A percentile compares a stretch with the other conserved stretches of the same genome.
phyloP scores from a whole-genome alignment of 2,113 vertebrate genomes.

The Gnathonemus longibarbis region DNA sequence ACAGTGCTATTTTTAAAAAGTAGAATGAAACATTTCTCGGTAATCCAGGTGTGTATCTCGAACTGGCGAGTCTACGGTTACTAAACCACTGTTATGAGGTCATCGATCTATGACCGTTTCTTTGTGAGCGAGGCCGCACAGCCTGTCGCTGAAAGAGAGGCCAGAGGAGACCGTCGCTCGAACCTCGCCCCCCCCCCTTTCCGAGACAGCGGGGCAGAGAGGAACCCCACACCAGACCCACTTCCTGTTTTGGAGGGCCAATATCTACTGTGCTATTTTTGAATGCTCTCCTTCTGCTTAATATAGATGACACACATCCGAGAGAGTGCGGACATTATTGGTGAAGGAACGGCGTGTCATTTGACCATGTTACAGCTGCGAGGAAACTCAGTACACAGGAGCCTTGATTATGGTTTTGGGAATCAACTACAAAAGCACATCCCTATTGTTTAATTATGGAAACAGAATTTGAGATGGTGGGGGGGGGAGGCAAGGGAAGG shows the following conservation, averaged over 20 bases:
- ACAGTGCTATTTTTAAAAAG: neutral
- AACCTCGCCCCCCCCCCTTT: neutral
- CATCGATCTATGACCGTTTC: slow-evolving; percentile 17
- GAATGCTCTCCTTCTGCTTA: slow-evolving; percentile 22
- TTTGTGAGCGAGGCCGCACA: slow-evolving; percentile 8
- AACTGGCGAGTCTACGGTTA: neutral
- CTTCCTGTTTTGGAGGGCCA: slow-evolving; percentile 36
- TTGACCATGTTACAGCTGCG: neutral
- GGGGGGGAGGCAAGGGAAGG: neutral
- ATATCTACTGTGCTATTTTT: slow-evolving; percentile 26
- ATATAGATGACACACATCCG: slow-evolving; percentile 28
- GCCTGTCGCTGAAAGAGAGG: neutral
- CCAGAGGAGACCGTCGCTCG: neutral
- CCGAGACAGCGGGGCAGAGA: slow-evolving; percentile 25
- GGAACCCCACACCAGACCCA: slow-evolving; percentile 26
- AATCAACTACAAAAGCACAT: neutral
- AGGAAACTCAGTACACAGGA: neutral
- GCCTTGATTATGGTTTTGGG: neutral
- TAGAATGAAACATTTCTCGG: neutral
- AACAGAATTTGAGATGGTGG: neutral
- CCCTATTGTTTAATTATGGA: neutral
- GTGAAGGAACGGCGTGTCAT: neutral
- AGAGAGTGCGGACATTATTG: slow-evolving; percentile 2
- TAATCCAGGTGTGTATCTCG: neutral
- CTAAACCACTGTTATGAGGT: neutral